phyloP scores from a whole-genome alignment of 1,140 invertebrate genomes.

The honey bee (Apis mellifera) region Amel_HAv3.1 CM009931.2:17019001-17019500 shows the following conservation, averaged over 20 bases:
- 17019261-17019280: constrained; percentile 18
- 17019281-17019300: neutral
- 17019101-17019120: neutral
- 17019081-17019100: neutral
- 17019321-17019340: constrained; percentile 16
- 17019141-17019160: neutral
- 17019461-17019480: constrained; percentile 8
- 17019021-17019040: too few species aligned
- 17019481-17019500: too few species aligned
- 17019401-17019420: constrained; percentile 31
- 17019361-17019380: constrained; percentile 36
- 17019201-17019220: neutral
- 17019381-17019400: constrained; percentile 18
- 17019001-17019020: too few species aligned
- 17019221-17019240: neutral
- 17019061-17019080: neutral
- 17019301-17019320: constrained; percentile 8
- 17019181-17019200: neutral
- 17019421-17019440: constrained; percentile 47
- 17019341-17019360: constrained; percentile 37
- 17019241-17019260: constrained; percentile 2
- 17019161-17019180: neutral
- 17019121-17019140: neutral
- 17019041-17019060: too few species aligned
- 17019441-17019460: neutral